Base-by-base conservation (phyloP, 2,888 invertebrate genomes). In the Mimumesa dahlbomi region DNA sequence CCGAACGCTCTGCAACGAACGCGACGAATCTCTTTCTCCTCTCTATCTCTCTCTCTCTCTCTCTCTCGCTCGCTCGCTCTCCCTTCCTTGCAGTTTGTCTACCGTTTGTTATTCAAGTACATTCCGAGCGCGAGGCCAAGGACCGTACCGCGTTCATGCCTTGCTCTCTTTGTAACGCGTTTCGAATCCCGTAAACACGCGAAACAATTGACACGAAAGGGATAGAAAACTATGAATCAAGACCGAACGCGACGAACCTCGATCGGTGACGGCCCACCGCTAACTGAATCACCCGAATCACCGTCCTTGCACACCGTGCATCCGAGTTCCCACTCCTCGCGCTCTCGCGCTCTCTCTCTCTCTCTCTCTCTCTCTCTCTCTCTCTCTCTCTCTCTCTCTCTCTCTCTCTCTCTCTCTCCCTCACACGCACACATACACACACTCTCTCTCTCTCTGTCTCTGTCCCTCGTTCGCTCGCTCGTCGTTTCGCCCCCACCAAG, bases 211-310 rank as follows among this genome's bases (percentile, higher is more conserved):
- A 18, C 22, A 6, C n/a, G 14, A 22, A 19, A 11, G n/a, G 34
- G 11, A 14, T 11, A 31, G n/a, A 25, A 29, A 43, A 34, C 38
- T 22, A 31, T 25, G 9, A 43, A 19, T 54, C 18, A 59, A 48
- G 66, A 58, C 34, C 70, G 62, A 58, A 61, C 50, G 61, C 36
- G 48, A 70, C 61, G 18, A 75, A 66, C 78, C 73, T 77, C 29
- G 68, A 75, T 61, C 78, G 70, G 78, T 84, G 85, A 85, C 89
- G 87, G 87, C 84, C 86, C 82, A 85, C 87, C 89, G 88, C 88
- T 86, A 83, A 89, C 89, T 89, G 84, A 88, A 83, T 79, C 78
- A 69, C 80, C 89, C 89, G 84, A 88, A 83, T 79, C 78, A 69
- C 80, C 77, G 75, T 81, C 78, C 75, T 73, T 68, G 77, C 78